Conservation (phyloP, 1,140 invertebrate species). For the Ylistrum balloti region DNA sequence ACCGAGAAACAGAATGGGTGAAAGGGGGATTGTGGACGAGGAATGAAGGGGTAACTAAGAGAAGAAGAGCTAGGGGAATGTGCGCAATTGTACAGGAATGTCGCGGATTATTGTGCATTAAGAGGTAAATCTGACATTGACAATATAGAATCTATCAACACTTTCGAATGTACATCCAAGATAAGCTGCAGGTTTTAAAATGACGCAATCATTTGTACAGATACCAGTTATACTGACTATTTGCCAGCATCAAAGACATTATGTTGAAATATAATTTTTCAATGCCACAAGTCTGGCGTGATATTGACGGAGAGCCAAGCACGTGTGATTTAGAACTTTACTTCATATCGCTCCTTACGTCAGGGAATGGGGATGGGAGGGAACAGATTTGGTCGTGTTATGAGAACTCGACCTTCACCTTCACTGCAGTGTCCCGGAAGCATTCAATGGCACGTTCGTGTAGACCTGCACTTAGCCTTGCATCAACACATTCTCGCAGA, state of each 20-base stretch:
- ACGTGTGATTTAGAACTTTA: not conserved
- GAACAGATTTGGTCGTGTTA: not conserved
- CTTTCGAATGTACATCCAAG: not conserved
- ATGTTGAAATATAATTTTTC: slow-evolving; percentile 16
- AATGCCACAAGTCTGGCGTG: slow-evolving; percentile 32
- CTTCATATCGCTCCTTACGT: not conserved
- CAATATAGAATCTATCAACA: not conserved
- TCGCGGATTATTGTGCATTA: not conserved
- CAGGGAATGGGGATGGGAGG: not conserved
- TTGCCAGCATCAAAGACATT: slow-evolving; percentile 18
- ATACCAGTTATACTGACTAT: slow-evolving; percentile 25
- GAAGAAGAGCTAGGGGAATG: no score
- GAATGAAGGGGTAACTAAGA: no score
- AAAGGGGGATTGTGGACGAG: no score
- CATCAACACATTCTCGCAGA: not conserved
- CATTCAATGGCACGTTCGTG: not conserved
- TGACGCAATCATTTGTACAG: not conserved
- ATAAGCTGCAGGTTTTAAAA: not conserved
- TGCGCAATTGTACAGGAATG: no score
- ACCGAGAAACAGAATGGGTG: no score
- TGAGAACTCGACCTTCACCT: not conserved
- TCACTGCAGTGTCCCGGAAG: not conserved
- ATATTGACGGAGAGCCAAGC: not conserved
- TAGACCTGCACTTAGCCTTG: not conserved
- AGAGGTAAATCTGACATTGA: not conserved